Percentiles rank a stretch among this genome's conserved stretches.
phyloP scores from a whole-genome alignment of 2,113 vertebrate species.

The Alces alces region DNA sequence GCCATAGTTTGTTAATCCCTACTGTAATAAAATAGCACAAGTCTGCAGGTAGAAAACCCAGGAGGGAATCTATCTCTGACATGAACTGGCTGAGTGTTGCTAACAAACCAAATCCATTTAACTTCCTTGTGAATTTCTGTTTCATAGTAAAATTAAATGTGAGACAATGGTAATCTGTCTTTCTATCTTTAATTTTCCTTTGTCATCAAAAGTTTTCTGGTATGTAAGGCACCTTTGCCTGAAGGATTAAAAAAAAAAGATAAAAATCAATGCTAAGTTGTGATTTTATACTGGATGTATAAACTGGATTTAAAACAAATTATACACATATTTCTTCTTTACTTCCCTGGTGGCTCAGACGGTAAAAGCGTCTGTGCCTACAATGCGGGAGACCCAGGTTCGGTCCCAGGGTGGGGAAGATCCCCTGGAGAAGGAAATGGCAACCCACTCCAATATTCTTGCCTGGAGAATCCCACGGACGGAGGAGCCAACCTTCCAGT shows the following conservation, averaged over 20 bases:
- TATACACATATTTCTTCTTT: neutral
- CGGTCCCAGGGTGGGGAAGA: neutral
- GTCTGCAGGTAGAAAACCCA: neutral
- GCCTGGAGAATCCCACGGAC: neutral
- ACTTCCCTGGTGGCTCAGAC: neutral
- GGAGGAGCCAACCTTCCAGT: neutral
- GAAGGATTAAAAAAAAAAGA: neutral
- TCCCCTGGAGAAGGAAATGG: neutral
- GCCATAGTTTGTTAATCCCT: neutral
- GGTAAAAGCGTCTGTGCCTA: neutral
- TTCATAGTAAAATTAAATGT: neutral
- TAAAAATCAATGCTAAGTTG: neutral
- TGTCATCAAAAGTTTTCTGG: neutral
- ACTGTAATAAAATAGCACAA: neutral
- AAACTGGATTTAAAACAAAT: neutral
- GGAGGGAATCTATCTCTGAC: neutral
- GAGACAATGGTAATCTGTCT: neutral
- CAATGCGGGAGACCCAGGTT: neutral
- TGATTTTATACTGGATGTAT: neutral
- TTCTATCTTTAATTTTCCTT: neutral
- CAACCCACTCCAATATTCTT: neutral
- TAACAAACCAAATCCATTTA: neutral
- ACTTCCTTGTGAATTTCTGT: neutral
- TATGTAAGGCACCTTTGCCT: constrained; percentile 2
- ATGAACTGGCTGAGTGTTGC: neutral